A percentile compares a stretch with the other conserved stretches of the same genome.
phyloP scores from a whole-genome alignment of 2,888 invertebrate genomes.

The Caenorhabditis sulstoni region DNA sequence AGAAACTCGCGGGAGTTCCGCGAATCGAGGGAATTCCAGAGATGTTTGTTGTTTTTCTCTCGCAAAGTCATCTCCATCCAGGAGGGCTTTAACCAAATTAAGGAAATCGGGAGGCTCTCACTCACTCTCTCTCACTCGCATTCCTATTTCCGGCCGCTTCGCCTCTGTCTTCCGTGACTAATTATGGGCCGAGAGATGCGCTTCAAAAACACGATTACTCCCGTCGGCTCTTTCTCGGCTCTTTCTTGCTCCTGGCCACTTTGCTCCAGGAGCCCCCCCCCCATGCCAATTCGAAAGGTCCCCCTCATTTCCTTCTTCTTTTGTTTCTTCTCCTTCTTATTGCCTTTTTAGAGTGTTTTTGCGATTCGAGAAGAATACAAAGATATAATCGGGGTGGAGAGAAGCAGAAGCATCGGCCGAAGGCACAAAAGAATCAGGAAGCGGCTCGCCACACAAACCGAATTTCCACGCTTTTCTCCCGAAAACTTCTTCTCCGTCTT shows the following conservation, averaged over 20 bases:
- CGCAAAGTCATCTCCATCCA: background rate
- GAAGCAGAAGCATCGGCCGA: background rate
- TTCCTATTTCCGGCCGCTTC: conserved; percentile 45
- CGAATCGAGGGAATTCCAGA: background rate
- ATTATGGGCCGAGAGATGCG: conserved; percentile 50
- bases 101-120: conserved; percentile 27
- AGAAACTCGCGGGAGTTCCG: no score
- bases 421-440: conserved; percentile 1
- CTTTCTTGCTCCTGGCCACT: conserved; percentile 6
- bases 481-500: conserved; percentile 5
- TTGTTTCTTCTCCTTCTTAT: conserved; percentile 10
- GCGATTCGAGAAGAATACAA: background rate
- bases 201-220: conserved; percentile 49
- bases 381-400: background rate
- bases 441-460: conserved; percentile 18
- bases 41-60: background rate
- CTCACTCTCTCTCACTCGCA: conserved; percentile 20
- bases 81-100: conserved; percentile 10
- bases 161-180: conserved; percentile 50
- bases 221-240: background rate
- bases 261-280: conserved; percentile 8
- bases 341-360: conserved; percentile 27
- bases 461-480: conserved; percentile 10
- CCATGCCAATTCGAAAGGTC: no score
- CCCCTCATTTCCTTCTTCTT: conserved; percentile 31